A percentile compares a stretch with the other conserved stretches of the same genome.
Evolutionary conservation across 2,797 vertebrate genomes (phyloP).

Genomic region (Buceros bicornis): DNA sequence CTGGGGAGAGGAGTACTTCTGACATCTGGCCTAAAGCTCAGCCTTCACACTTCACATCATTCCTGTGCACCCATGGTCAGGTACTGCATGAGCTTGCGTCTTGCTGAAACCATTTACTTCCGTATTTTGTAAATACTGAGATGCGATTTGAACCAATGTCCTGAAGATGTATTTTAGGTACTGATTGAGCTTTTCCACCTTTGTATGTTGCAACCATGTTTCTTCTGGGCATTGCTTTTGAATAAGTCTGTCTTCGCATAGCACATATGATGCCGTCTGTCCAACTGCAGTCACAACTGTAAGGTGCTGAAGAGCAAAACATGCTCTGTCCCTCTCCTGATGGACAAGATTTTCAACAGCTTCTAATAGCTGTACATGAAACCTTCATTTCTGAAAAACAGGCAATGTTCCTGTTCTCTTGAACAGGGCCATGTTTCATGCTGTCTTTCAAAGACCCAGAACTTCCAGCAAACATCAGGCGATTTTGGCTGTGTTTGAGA

Average conservation of each 20-base stretch:
- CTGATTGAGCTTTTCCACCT: neutral
- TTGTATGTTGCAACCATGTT: fast-evolving
- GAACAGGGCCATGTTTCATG: neutral
- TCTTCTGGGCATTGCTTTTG: neutral
- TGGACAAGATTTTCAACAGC: neutral
- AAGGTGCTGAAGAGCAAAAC: neutral
- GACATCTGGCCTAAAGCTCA: neutral
- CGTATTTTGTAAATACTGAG: neutral
- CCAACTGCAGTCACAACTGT: neutral
- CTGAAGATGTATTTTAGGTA: neutral
- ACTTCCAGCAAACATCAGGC: neutral
- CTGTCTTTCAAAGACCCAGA: neutral
- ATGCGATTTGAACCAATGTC: neutral
- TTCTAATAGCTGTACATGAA: neutral
- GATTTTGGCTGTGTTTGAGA: neutral
- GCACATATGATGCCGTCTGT: fast-evolving
- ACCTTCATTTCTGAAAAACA: neutral
- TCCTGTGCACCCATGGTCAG: fast-evolving
- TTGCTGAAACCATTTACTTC: neutral
- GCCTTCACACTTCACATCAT: neutral
- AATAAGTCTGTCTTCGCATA: neutral
- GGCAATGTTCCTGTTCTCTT: neutral
- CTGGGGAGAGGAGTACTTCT: neutral
- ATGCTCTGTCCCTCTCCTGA: neutral
- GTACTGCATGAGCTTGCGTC: neutral